Evolutionary conservation across 1,140 invertebrate species (phyloP).

Genomic region (Temnothorax longispinosus): DNA sequence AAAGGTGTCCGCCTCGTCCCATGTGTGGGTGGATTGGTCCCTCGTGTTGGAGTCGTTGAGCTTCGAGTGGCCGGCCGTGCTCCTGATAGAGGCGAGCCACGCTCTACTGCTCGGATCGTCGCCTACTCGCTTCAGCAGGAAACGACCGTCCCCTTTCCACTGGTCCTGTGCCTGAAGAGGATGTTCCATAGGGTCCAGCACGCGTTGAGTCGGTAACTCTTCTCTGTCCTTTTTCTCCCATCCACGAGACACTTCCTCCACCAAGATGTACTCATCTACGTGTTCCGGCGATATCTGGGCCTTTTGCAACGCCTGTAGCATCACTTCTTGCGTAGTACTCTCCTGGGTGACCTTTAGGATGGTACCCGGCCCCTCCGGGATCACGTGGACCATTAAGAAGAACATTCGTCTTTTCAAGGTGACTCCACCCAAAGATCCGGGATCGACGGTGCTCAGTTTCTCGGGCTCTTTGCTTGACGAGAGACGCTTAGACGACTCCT

Average conservation of each 20-base stretch:
- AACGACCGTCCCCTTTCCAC: constrained; percentile 94
- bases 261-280: constrained; percentile 93
- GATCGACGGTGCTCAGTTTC: constrained; percentile 81
- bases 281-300: constrained; percentile 88
- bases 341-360: constrained; percentile 97
- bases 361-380: constrained; percentile 94
- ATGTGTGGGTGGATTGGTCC: constrained; percentile 88
- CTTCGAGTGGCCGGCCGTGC: constrained; percentile 85
- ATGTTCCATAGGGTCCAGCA: constrained; percentile 93
- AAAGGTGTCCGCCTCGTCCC: constrained; percentile 94
- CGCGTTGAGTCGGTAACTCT: constrained; percentile 91
- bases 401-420: constrained; percentile 94
- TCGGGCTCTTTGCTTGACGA: constrained; percentile 81
- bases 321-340: constrained; percentile 94
- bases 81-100: constrained; percentile 93
- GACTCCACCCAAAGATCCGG: constrained; percentile 82
- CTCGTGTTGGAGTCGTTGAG: constrained; percentile 79
- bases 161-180: constrained; percentile 94
- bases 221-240: constrained; percentile 92
- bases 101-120: constrained; percentile 97
- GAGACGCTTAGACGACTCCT: constrained; percentile 81
- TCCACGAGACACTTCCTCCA: constrained; percentile 94
- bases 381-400: constrained; percentile 96
- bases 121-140: constrained; percentile 94
- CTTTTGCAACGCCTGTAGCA: constrained; percentile 90